Percentiles rank a stretch among this genome's conserved stretches.
These are phyloP conservation scores for Ptychobarbus kaznakovi DNA, from an alignment of 2,797 vertebrate genomes.

Conservation along the genomic window DNA sequence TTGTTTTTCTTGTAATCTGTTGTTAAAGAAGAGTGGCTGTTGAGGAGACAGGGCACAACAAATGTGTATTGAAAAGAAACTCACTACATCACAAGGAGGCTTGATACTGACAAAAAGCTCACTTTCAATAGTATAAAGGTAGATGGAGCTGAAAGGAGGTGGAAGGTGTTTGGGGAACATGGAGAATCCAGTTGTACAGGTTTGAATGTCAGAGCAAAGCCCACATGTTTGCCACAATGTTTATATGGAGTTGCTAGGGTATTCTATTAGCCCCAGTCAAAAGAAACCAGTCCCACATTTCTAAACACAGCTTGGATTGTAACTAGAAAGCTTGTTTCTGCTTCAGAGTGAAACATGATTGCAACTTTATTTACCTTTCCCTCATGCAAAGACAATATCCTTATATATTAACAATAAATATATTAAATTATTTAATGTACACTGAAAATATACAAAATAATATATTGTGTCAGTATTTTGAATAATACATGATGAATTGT, in stretches of 20 bases:
- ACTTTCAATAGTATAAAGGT: not conserved
- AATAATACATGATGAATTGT: no score
- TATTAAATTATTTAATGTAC: not conserved
- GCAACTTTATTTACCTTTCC: not conserved
- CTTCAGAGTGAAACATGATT: not conserved
- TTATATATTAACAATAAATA: not conserved
- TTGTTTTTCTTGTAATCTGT: conserved; percentile 67
- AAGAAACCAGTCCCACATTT: not conserved
- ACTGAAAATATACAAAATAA: not conserved
- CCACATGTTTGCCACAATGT: not conserved
- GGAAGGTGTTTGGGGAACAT: not conserved
- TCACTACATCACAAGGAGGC: not conserved
- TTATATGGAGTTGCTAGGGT: not conserved
- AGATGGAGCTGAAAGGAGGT: not conserved
- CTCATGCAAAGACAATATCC: not conserved
- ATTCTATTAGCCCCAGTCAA: not conserved
- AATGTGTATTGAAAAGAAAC: conserved; percentile 68
- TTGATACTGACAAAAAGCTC: conserved; percentile 5
- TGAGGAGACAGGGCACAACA: conserved; percentile 60
- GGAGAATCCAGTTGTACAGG: not conserved
- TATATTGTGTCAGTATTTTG: not conserved
- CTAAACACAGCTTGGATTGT: not conserved
- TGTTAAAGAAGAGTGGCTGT: conserved; percentile 5
- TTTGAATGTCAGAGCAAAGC: not conserved
- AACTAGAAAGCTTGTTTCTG: not conserved